phyloP scores from a whole-genome alignment of 2,888 invertebrate genomes.

The Nipponacmea schrenckii region DNA sequence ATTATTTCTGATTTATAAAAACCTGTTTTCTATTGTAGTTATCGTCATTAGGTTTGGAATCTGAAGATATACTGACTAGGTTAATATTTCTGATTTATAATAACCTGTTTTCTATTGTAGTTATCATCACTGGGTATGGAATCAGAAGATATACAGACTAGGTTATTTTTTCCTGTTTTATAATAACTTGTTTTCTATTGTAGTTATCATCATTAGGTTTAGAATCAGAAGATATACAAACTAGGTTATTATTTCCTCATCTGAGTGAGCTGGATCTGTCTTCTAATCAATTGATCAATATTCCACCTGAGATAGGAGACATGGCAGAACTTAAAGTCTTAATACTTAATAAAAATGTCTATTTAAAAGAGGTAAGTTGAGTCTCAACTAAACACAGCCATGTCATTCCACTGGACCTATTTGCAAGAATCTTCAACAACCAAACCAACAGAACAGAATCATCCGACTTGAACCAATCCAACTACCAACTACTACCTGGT shows the following conservation, averaged over 20 bases:
- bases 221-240: constrained; percentile 44
- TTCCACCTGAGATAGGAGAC: constrained; percentile 87
- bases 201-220: constrained; percentile 15
- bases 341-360: constrained; percentile 84
- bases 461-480: too few relatives aligned
- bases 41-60: constrained; percentile 12
- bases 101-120: too few relatives aligned
- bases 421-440: too few relatives aligned
- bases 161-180: too few relatives aligned
- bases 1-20: too few relatives aligned
- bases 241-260: constrained; percentile 74
- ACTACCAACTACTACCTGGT: too few relatives aligned
- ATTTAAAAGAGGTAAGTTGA: constrained; percentile 71
- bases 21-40: constrained; percentile 17
- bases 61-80: background rate
- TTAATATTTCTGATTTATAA: background rate
- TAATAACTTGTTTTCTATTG: background rate
- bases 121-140: too few relatives aligned
- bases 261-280: constrained; percentile 95
- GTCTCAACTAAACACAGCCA: too few relatives aligned
- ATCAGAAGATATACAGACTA: too few relatives aligned
- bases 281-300: constrained; percentile 81
- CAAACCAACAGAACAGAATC: too few relatives aligned
- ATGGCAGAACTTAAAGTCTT: constrained; percentile 90
- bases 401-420: too few relatives aligned